A percentile compares a stretch with the other conserved stretches of the same genome.
Evolutionary conservation across 1,140 invertebrate species (phyloP).

Genomic region (Drosophila cardini): DNA sequence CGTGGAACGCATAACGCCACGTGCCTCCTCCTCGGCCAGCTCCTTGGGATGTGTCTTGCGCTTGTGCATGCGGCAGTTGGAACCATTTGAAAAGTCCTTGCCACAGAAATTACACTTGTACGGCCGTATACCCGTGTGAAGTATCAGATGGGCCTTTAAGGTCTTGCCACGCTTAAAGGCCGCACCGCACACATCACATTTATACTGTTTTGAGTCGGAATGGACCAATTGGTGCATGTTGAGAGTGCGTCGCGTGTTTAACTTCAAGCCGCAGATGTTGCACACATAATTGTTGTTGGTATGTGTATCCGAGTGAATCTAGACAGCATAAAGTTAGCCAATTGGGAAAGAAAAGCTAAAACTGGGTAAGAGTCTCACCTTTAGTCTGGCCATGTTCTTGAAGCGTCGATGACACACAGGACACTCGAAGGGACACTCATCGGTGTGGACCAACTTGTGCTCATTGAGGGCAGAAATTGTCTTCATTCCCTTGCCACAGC

Average conservation of each 20-base stretch:
- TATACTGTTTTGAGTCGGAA: slow-evolving; percentile 83
- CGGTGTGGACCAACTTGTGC: slow-evolving; percentile 85
- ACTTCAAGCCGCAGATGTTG: slow-evolving; percentile 83
- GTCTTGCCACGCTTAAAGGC: slow-evolving; percentile 83
- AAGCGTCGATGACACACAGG: slow-evolving; percentile 84
- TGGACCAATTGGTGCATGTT: slow-evolving; percentile 85
- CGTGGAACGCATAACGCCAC: slow-evolving; percentile 59
- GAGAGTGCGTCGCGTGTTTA: slow-evolving; percentile 85
- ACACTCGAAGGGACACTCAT: slow-evolving; percentile 85
- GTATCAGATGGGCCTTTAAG: slow-evolving; percentile 84
- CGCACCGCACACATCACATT: slow-evolving; percentile 84
- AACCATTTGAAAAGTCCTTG: slow-evolving; percentile 85
- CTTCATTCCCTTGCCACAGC: slow-evolving; percentile 85
- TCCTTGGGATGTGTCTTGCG: slow-evolving; percentile 85
- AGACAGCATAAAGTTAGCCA: neutral
- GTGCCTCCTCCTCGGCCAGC: slow-evolving; percentile 80
- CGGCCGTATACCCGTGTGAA: slow-evolving; percentile 85
- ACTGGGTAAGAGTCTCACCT: slow-evolving; percentile 44
- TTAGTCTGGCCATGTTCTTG: slow-evolving; percentile 78
- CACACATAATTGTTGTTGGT: slow-evolving; percentile 84
- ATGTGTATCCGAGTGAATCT: slow-evolving; percentile 84
- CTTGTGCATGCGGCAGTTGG: slow-evolving; percentile 86
- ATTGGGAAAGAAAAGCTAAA: neutral
- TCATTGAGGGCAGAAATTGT: slow-evolving; percentile 85
- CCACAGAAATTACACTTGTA: slow-evolving; percentile 85